A percentile compares a stretch with the other conserved stretches of the same genome.
These are phyloP conservation scores for Colinus virginianus DNA, from an alignment of 2,113 vertebrate species.

Conservation along the genomic window DNA sequence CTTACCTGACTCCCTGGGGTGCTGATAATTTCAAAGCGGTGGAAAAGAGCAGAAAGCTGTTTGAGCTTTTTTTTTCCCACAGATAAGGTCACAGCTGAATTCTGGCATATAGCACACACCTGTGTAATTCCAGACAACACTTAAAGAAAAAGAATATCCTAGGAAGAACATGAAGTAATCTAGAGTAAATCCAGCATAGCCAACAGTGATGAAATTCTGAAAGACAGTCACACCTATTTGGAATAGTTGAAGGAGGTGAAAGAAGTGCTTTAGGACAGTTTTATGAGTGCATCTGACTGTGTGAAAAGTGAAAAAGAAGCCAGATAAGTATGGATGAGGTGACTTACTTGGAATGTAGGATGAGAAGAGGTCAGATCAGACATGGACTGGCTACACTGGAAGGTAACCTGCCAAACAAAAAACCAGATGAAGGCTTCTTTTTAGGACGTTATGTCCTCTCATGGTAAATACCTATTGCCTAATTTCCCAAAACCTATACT, in stretches of 20 bases:
- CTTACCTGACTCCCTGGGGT: fast-evolving
- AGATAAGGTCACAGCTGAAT: background rate
- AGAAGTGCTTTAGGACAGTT: slow-evolving; percentile 53
- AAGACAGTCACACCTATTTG: slow-evolving; percentile 46
- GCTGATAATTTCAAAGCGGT: background rate
- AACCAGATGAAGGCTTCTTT: slow-evolving; percentile 6
- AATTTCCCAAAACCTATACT: background rate
- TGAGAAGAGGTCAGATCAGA: slow-evolving; percentile 19
- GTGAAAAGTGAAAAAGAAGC: slow-evolving; percentile 59
- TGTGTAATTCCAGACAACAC: background rate
- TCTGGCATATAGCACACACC: background rate
- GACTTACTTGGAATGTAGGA: slow-evolving; percentile 49
- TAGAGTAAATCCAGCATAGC: background rate
- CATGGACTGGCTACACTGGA: background rate
- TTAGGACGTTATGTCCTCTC: background rate
- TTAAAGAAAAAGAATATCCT: background rate
- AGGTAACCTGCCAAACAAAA: slow-evolving; percentile 5
- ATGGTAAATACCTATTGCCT: background rate
- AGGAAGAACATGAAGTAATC: background rate
- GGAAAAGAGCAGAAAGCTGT: background rate
- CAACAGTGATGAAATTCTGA: slow-evolving; percentile 37
- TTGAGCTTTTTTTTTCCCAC: background rate
- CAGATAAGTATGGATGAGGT: slow-evolving; percentile 34
- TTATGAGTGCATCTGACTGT: background rate
- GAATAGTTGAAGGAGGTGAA: slow-evolving; percentile 29